A percentile compares a stretch with the other conserved stretches of the same genome.
Conservation (phyloP, 2,113 vertebrate species). For the Puntigrus tetrazona region DNA sequence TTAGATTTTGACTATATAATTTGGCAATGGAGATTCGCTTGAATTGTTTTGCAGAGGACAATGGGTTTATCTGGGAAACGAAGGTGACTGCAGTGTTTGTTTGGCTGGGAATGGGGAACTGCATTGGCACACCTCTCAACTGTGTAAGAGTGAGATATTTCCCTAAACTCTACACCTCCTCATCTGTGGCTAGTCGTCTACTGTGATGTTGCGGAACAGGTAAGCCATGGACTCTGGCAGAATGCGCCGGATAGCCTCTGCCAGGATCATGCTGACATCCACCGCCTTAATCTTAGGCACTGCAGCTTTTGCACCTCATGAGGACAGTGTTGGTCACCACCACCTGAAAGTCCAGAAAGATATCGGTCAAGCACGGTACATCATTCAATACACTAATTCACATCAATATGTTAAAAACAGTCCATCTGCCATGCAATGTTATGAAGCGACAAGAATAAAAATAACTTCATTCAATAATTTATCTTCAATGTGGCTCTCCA, state of each 20-base stretch:
- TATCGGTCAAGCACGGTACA: not conserved
- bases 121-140: slow-evolving; percentile 16
- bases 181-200: slow-evolving; percentile 83
- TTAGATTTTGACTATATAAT: not conserved
- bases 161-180: slow-evolving; percentile 38
- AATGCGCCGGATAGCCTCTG: slow-evolving; percentile 95
- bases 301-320: slow-evolving; percentile 98
- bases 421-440: too few relatives aligned
- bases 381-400: not conserved
- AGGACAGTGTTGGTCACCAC: slow-evolving; percentile 98
- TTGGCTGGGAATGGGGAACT: slow-evolving; percentile 1
- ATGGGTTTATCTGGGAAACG: not conserved
- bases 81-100: not conserved
- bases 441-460: too few relatives aligned
- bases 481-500: too few relatives aligned
- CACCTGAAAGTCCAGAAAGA: slow-evolving; percentile 75
- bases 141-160: not conserved
- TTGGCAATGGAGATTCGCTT: not conserved
- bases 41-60: not conserved
- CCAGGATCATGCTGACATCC: slow-evolving; percentile 97
- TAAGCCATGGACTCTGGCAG: slow-evolving; percentile 99
- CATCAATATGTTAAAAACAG: too few relatives aligned
- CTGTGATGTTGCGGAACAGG: slow-evolving; percentile 95
- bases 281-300: slow-evolving; percentile 99
- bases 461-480: too few relatives aligned